Percentiles rank a stretch among this genome's conserved stretches.
These are phyloP conservation scores for Cisticola juncidis DNA, from an alignment of 2,113 vertebrate genomes.

Conservation along the genomic window DNA sequence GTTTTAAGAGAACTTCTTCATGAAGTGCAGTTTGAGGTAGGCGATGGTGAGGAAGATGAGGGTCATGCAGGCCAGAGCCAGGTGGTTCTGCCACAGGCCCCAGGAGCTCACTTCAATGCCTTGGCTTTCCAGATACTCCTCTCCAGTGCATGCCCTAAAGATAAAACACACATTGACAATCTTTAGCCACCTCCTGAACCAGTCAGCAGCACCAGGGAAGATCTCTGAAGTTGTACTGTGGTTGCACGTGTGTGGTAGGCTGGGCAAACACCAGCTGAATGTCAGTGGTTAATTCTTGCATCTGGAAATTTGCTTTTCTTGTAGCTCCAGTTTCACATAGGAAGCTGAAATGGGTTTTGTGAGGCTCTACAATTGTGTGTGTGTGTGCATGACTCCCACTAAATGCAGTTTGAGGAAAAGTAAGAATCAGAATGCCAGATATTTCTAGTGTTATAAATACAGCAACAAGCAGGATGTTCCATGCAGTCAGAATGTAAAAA, in stretches of 20 bases:
- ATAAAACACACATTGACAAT: not conserved
- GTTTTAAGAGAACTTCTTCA: slow-evolving; percentile 87
- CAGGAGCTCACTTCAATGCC: slow-evolving; percentile 80
- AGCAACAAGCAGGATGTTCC: not conserved
- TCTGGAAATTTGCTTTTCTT: not conserved
- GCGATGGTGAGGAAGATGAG: slow-evolving; percentile 82
- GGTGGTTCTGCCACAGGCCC: slow-evolving; percentile 89
- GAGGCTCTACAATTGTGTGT: not conserved
- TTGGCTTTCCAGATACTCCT: slow-evolving; percentile 74
- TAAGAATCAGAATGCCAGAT: not conserved
- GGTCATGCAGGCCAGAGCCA: slow-evolving; percentile 83
- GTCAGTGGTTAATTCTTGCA: not conserved
- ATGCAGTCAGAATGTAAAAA: not conserved
- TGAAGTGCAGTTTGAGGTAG: slow-evolving; percentile 85
- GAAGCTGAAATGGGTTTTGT: not conserved
- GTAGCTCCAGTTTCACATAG: not conserved
- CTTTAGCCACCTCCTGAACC: not conserved
- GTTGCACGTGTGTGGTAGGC: not conserved
- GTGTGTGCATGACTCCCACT: not conserved
- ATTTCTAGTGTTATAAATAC: not conserved
- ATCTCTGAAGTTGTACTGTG: not conserved
- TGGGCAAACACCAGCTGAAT: not conserved
- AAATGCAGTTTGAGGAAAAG: not conserved
- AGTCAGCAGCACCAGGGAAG: not conserved
- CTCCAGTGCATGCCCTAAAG: slow-evolving; percentile 78